Conservation (phyloP, 2,797 vertebrate genomes). For the Macropus fuliginosus region DNA sequence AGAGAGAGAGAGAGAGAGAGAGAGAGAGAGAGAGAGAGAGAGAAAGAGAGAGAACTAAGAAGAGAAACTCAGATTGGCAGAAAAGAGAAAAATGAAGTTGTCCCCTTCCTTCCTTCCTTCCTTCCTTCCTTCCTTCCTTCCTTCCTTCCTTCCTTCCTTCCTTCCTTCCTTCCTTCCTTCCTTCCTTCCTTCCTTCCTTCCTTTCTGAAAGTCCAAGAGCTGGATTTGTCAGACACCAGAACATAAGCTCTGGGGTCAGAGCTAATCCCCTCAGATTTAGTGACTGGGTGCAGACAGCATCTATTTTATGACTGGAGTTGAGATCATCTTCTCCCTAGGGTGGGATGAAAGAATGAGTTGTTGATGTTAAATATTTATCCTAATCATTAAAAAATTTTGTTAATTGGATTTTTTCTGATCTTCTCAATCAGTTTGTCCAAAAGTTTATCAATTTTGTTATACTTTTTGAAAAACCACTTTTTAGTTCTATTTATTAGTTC, state of each 20-base stretch:
- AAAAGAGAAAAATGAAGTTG: neutral
- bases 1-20: too few relatives aligned
- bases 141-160: too few relatives aligned
- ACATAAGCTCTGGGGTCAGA: neutral
- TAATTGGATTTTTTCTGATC: neutral
- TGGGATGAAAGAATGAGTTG: neutral
- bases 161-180: too few relatives aligned
- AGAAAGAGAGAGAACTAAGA: neutral
- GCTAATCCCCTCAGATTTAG: neutral
- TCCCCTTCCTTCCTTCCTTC: too few relatives aligned
- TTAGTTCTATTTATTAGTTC: neutral
- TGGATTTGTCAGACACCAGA: neutral
- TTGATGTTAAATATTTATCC: neutral
- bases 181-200: neutral
- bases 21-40: too few relatives aligned
- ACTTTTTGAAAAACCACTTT: neutral
- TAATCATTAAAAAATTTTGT: neutral
- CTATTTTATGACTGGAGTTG: neutral
- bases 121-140: too few relatives aligned
- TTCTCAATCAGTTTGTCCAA: neutral
- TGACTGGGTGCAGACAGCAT: neutral
- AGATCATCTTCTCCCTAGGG: neutral
- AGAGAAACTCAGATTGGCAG: neutral
- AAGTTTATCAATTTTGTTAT: neutral
- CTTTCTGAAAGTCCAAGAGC: neutral